phyloP scores from a whole-genome alignment of 1,140 invertebrate species.

The Drusus annulatus region DNA sequence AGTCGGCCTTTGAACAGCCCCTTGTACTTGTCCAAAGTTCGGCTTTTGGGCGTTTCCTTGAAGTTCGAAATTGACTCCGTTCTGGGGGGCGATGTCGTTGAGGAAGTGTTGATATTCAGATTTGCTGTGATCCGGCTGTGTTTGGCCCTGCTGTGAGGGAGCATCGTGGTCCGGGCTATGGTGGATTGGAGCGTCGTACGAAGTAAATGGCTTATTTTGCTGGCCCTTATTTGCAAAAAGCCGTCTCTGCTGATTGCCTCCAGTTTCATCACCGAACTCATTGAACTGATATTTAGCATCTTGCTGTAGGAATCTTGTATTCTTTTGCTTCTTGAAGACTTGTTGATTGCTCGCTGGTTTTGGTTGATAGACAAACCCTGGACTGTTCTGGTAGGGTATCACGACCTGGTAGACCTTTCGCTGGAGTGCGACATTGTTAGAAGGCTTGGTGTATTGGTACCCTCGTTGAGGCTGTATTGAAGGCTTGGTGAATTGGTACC shows the following conservation, averaged over 20 bases:
- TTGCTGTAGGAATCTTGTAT: not conserved
- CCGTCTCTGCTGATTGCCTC: not conserved
- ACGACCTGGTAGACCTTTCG: not conserved
- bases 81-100: not conserved
- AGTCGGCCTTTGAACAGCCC: too few species aligned
- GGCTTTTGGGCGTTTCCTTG: not conserved
- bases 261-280: not conserved
- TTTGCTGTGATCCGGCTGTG: not conserved
- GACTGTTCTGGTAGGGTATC: not conserved
- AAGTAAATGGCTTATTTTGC: constrained; percentile 1
- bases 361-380: not conserved
- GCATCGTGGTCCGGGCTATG: not conserved
- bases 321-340: not conserved
- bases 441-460: not conserved
- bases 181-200: constrained; percentile 26
- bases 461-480: not conserved
- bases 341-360: not conserved
- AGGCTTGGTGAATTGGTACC: not conserved
- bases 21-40: not conserved
- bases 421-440: not conserved
- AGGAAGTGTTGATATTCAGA: constrained; percentile 20
- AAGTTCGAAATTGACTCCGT: constrained; percentile 12
- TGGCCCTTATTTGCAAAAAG: not conserved
- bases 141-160: not conserved
- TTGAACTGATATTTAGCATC: not conserved